Percentiles rank a stretch among this genome's conserved stretches.
These are phyloP conservation scores for Delphinus delphis DNA, from an alignment of 2,113 vertebrate genomes.

Conservation along the genomic window DNA sequence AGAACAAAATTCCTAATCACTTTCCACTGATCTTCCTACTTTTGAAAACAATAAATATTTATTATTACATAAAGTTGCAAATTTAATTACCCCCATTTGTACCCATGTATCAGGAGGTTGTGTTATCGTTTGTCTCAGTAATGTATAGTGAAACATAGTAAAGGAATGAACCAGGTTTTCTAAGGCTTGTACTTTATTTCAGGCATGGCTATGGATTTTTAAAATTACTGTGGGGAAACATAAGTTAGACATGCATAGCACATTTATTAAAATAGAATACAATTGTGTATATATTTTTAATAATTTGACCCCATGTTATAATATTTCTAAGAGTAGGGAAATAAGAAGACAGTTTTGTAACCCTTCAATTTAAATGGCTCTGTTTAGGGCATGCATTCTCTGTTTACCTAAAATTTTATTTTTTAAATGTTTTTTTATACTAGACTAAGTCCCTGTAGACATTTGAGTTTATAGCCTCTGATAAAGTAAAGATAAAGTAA, in stretches of 20 bases:
- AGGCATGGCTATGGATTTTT: background rate
- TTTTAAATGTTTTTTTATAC: background rate
- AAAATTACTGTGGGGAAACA: background rate
- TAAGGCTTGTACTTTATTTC: background rate
- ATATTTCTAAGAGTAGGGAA: background rate
- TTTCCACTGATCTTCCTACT: background rate
- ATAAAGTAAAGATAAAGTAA: background rate
- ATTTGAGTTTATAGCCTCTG: background rate
- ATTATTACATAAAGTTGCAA: background rate
- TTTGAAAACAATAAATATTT: background rate
- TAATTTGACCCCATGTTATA: background rate
- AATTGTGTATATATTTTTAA: background rate
- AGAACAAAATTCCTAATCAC: background rate
- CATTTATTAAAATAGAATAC: background rate
- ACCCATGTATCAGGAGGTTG: background rate
- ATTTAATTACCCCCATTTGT: background rate
- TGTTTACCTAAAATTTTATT: background rate
- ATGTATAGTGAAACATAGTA: background rate
- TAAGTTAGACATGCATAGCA: background rate
- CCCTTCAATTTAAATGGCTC: background rate
- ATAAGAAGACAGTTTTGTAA: background rate
- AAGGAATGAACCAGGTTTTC: background rate
- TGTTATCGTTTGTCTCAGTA: background rate
- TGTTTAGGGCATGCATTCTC: background rate
- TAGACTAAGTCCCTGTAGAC: background rate